Evolutionary conservation across 2,888 invertebrate species (phyloP).

Genomic region (Petrolisthes manimaculis): DNA sequence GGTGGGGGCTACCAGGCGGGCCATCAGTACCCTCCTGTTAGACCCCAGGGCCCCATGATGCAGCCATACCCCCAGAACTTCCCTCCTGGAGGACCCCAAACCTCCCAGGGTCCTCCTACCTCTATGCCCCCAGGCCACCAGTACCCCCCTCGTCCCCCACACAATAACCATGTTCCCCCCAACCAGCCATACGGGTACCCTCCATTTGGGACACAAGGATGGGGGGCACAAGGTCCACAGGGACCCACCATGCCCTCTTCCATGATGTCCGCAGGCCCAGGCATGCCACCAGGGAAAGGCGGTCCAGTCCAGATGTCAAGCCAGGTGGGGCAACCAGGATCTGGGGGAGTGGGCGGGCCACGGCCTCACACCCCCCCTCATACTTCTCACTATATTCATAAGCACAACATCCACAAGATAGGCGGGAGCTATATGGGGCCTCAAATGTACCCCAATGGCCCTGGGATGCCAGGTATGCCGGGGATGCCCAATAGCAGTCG

Average conservation of each 20-base stretch:
- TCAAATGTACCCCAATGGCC: conserved; percentile 66
- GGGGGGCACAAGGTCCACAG: conserved; percentile 67
- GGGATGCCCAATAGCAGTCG: conserved; percentile 61
- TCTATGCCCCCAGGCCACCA: conserved; percentile 60
- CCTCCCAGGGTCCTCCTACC: conserved; percentile 61
- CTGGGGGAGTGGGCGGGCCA: conserved; percentile 67
- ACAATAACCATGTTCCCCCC: conserved; percentile 65
- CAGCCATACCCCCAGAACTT: conserved; percentile 65
- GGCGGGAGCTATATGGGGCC: conserved; percentile 67
- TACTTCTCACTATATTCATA: conserved; percentile 75
- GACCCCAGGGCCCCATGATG: conserved; percentile 65
- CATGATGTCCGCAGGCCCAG: conserved; percentile 46
- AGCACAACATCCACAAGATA: conserved; percentile 72
- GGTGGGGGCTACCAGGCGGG: conserved; percentile 57
- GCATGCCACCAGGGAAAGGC: conserved; percentile 53
- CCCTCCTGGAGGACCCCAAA: conserved; percentile 55
- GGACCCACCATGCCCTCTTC: conserved; percentile 48
- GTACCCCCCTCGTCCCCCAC: conserved; percentile 65
- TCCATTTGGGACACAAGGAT: conserved; percentile 67
- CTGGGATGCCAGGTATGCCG: conserved; percentile 66
- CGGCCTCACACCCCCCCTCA: conserved; percentile 73
- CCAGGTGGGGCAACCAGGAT: conserved; percentile 61
- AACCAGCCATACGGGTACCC: conserved; percentile 62
- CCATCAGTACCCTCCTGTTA: conserved; percentile 63
- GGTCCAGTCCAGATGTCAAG: conserved; percentile 59